These are phyloP conservation scores for Crocuta crocuta DNA, from an alignment of 2,113 vertebrate species.

Conservation along the genomic window DNA sequence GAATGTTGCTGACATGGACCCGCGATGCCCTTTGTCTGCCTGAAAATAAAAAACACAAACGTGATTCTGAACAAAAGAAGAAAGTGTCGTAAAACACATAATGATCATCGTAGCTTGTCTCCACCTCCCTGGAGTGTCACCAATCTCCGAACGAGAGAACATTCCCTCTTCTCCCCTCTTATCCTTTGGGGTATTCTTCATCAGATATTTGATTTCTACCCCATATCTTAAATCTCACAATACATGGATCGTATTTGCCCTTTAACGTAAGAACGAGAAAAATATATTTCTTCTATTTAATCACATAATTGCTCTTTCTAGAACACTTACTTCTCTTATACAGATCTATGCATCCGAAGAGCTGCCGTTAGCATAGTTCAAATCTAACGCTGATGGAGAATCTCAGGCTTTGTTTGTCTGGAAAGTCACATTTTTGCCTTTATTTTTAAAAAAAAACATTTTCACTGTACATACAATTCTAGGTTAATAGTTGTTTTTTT, in stretches of 20 bases:
- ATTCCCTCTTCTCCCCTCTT: not conserved
- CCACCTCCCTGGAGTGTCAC: too few species aligned
- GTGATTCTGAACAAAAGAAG: not conserved
- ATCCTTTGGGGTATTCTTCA: not conserved
- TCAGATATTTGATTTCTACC: not conserved
- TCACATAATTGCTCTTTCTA: not conserved
- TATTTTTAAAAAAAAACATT: not conserved
- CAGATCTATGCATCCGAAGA: too few species aligned
- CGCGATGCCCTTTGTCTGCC: rapidly evolving
- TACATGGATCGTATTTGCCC: not conserved
- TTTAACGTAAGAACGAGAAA: not conserved
- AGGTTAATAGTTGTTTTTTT: not conserved
- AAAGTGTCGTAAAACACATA: not conserved
- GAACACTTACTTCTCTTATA: not conserved
- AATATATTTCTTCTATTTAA: not conserved
- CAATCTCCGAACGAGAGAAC: not conserved
- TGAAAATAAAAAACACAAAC: not conserved
- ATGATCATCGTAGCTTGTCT: not conserved
- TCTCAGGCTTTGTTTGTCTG: not conserved
- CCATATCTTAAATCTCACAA: not conserved
- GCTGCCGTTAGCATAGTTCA: too few species aligned
- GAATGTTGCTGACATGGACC: not conserved
- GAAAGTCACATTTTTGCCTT: not conserved
- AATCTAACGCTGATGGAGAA: too few species aligned
- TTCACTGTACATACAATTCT: not conserved